Base-by-base conservation (phyloP, 2,797 vertebrate species). In the Anguilla obscura region DNA sequence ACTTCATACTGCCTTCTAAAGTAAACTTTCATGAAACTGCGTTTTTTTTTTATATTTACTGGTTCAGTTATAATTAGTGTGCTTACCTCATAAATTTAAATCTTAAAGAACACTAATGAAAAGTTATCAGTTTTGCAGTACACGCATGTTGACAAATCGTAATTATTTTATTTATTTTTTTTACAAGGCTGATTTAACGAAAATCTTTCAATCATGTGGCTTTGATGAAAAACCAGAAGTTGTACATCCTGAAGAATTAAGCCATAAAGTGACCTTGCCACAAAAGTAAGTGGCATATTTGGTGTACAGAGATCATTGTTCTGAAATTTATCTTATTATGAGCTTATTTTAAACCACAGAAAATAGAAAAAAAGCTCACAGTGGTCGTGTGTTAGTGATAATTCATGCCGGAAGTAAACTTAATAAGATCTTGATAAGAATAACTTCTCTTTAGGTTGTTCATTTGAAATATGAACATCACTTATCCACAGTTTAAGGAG, bases 191-290 rank as follows among this genome's bases (percentile, higher is more conserved):
- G 18, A 27, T 63, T 88, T 95, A 88, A 87, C 0, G 0, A 80
- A 1, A 1, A 85, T 93, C 14, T 94, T 94, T 50, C 0, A 30
- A 12, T 66, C 74, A 45, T 8, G 0, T 69, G 91, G 90, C 9
- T 95, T 94, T 87, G 94, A 95, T 82, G 76, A 14, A 33, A 89
- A 82, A 84, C 94, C 94, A 76, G 92, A 93, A 74, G 90, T 90
- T 0, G 86, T 89, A 0, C 50, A 94, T 33, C 94, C 94, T 48
- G 88, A 56, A n/a, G 90, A 94, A 89, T 89, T 95, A 21, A 86
- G 88, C 74, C 83, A 76, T 30, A 93, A 92, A 92, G 93, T 92
- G 88, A 93, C 90, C 0, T 40, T 84, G 80, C 92, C 93, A 10
- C 84, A 93, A 71, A 91, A 91, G 94, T 95, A 88, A 91, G 91